phyloP scores from a whole-genome alignment of 2,797 vertebrate genomes.

The Tokudaia muenninki region DNA sequence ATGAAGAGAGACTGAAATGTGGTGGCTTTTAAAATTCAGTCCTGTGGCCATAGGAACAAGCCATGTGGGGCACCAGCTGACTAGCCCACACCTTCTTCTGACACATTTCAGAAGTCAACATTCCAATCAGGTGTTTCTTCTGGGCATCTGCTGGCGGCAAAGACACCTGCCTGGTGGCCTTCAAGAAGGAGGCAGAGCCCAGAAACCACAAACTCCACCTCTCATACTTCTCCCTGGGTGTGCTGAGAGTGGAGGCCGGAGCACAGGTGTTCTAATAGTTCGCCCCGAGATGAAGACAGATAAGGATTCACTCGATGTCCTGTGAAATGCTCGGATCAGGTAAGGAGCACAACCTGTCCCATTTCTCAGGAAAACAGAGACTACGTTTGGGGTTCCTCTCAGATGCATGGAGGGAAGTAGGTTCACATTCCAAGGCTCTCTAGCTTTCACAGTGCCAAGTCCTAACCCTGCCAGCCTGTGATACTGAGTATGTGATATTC shows the following conservation, averaged over 20 bases:
- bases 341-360: fast-evolving
- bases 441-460: background rate
- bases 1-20: background rate
- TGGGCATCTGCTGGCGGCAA: background rate
- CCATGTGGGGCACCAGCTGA: background rate
- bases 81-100: background rate
- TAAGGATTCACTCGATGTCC: background rate
- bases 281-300: background rate
- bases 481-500: background rate
- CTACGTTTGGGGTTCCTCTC: background rate
- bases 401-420: fast-evolving
- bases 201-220: background rate
- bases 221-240: background rate
- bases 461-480: background rate
- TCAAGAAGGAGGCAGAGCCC: background rate
- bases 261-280: background rate
- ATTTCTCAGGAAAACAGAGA: background rate
- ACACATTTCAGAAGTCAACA: background rate
- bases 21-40: background rate
- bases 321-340: background rate
- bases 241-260: background rate
- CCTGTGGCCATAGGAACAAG: no score
- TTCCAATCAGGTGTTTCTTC: background rate
- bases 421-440: background rate
- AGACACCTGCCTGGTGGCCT: background rate